These are phyloP conservation scores for Vanessa cardui DNA, from an alignment of 2,888 invertebrate species.

Conservation along the genomic window DNA sequence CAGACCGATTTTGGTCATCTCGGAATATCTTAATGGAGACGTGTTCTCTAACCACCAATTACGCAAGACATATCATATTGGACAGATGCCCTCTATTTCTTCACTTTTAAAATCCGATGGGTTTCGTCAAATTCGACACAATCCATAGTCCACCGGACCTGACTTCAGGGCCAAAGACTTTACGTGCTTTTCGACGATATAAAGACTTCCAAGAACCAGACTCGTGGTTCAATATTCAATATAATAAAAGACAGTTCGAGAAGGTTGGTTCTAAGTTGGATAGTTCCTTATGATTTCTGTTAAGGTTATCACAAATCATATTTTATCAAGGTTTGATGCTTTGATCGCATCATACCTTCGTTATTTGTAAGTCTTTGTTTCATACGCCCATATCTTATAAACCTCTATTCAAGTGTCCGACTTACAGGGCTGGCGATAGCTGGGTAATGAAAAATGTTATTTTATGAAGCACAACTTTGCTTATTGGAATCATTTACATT, in stretches of 20 bases:
- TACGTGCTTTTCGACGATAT: too few species aligned
- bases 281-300: not conserved
- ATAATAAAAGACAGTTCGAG: not conserved
- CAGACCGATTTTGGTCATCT: too few species aligned
- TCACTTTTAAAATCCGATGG: too few species aligned
- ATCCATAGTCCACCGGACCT: too few species aligned
- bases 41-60: too few species aligned
- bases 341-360: slow-evolving; percentile 37
- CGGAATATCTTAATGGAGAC: too few species aligned
- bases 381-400: slow-evolving; percentile 40
- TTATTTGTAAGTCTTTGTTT: slow-evolving; percentile 47
- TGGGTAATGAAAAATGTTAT: not conserved
- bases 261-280: not conserved
- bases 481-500: not conserved
- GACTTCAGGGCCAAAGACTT: too few species aligned
- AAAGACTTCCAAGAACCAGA: too few species aligned
- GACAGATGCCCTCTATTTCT: too few species aligned
- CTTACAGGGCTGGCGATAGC: slow-evolving; percentile 37
- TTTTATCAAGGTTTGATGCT: slow-evolving; percentile 24
- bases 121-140: too few species aligned
- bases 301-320: slow-evolving; percentile 14
- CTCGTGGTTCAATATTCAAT: not conserved
- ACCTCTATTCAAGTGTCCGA: slow-evolving; percentile 38
- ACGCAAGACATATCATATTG: too few species aligned
- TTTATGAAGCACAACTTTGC: not conserved